Evolutionary conservation across 2,888 invertebrate species (phyloP).

Genomic region (Nephrocerus scutellatus): DNA sequence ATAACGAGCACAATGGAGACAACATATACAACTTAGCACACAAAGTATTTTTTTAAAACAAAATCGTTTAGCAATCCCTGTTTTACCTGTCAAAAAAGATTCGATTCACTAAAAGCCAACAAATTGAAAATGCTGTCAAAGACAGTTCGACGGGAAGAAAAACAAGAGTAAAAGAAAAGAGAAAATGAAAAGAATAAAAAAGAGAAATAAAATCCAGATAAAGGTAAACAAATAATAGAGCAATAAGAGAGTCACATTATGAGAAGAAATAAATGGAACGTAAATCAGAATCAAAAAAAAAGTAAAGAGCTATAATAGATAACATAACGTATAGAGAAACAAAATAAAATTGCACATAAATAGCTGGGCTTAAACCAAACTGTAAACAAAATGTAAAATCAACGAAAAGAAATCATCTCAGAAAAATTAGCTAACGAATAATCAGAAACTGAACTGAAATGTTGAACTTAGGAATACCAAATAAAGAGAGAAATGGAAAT

Average conservation of each 20-base stretch:
- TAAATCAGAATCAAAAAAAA: slow-evolving; percentile 6
- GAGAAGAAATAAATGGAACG: not conserved
- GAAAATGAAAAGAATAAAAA: not conserved
- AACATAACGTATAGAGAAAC: slow-evolving; percentile 20
- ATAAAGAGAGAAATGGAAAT: too few relatives aligned
- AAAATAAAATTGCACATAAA: slow-evolving; percentile 2
- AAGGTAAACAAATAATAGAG: not conserved
- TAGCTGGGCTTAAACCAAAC: too few relatives aligned
- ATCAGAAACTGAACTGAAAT: slow-evolving; percentile 9
- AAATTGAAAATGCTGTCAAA: slow-evolving; percentile 3
- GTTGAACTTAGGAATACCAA: too few relatives aligned
- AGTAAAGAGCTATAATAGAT: slow-evolving; percentile 12
- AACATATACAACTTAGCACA: too few relatives aligned
- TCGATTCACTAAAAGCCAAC: too few relatives aligned
- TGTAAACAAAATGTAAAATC: too few relatives aligned
- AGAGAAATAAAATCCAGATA: not conserved
- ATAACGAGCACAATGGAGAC: too few relatives aligned
- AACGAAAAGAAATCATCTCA: too few relatives aligned
- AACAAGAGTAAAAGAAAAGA: not conserved
- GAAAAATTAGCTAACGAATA: slow-evolving; percentile 5
- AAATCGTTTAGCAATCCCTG: too few relatives aligned
- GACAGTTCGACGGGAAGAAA: not conserved
- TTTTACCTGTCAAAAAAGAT: too few relatives aligned
- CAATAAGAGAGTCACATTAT: not conserved
- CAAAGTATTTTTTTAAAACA: too few relatives aligned